These are phyloP conservation scores for Piprites chloris DNA, from an alignment of 2,113 vertebrate genomes.

Conservation along the genomic window DNA sequence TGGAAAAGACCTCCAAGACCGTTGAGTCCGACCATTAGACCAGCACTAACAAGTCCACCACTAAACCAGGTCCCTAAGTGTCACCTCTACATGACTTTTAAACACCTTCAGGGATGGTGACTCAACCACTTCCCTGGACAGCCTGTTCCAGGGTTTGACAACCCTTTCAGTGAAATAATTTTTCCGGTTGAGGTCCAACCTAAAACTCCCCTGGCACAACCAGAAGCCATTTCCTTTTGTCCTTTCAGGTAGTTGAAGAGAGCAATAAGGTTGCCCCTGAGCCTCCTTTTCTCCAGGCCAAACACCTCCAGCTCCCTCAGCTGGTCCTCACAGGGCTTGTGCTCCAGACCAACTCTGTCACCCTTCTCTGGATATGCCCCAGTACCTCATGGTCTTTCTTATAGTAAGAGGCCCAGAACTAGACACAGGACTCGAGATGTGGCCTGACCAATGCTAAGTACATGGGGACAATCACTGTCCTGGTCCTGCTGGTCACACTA, in stretches of 20 bases:
- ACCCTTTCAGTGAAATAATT: not conserved
- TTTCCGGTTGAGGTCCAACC: not conserved
- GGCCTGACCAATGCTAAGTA: rapidly evolving
- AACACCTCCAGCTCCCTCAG: not conserved
- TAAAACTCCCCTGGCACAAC: not conserved
- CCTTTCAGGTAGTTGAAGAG: not conserved
- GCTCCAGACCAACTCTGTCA: rapidly evolving
- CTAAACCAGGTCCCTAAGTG: not conserved
- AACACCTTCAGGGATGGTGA: not conserved
- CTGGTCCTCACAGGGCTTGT: rapidly evolving
- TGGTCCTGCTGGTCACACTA: not conserved
- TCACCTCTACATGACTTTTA: rapidly evolving
- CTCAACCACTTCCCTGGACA: not conserved
- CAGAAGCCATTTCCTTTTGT: not conserved
- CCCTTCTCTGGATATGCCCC: rapidly evolving
- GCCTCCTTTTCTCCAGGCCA: not conserved
- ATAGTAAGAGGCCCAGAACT: not conserved
- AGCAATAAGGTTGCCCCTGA: rapidly evolving
- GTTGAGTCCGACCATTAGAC: rapidly evolving
- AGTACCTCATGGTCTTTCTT: not conserved
- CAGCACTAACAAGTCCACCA: not conserved
- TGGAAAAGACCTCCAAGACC: not conserved
- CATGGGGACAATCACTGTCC: not conserved
- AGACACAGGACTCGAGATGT: rapidly evolving
- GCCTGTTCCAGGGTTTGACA: not conserved